These are phyloP conservation scores for Furcifer pardalis DNA, from an alignment of 2,797 vertebrate species.

Conservation along the genomic window DNA sequence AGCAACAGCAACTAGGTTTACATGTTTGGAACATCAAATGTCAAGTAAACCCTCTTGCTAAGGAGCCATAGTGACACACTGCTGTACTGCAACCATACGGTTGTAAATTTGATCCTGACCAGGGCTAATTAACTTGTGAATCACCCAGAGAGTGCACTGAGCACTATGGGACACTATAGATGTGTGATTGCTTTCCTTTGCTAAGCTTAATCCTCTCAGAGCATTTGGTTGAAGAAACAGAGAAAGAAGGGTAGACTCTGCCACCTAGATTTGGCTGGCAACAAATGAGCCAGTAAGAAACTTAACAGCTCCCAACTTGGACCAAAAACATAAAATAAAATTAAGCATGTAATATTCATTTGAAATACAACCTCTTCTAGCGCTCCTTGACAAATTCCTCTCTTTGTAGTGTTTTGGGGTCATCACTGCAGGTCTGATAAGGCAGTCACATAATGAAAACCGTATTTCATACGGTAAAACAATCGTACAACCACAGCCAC, in stretches of 20 bases:
- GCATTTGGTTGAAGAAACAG: not conserved
- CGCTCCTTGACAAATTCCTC: not conserved
- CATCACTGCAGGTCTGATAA: constrained; percentile 22
- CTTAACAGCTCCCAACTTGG: not conserved
- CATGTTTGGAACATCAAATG: too few relatives aligned
- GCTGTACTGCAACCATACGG: too few relatives aligned
- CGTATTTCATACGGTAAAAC: constrained; percentile 15
- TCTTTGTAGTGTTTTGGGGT: not conserved
- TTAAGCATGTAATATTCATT: constrained; percentile 16
- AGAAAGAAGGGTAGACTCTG: not conserved
- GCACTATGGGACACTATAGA: too few relatives aligned
- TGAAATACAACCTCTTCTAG: constrained; percentile 7
- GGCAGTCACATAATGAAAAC: constrained; percentile 31
- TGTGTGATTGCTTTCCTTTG: too few relatives aligned
- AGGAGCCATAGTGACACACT: too few relatives aligned
- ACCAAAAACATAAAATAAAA: too few relatives aligned
- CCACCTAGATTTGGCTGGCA: not conserved
- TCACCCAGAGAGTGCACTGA: too few relatives aligned
- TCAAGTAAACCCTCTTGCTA: too few relatives aligned
- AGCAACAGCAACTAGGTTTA: too few relatives aligned
- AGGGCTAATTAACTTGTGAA: too few relatives aligned
- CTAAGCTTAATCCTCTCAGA: not conserved
- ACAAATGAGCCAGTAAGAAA: not conserved
- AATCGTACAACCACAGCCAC: not conserved
- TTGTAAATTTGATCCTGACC: too few relatives aligned